A percentile compares a stretch with the other conserved stretches of the same genome.
Conservation (phyloP, 2,113 vertebrate genomes). For the Neodon shergylaensis region DNA sequence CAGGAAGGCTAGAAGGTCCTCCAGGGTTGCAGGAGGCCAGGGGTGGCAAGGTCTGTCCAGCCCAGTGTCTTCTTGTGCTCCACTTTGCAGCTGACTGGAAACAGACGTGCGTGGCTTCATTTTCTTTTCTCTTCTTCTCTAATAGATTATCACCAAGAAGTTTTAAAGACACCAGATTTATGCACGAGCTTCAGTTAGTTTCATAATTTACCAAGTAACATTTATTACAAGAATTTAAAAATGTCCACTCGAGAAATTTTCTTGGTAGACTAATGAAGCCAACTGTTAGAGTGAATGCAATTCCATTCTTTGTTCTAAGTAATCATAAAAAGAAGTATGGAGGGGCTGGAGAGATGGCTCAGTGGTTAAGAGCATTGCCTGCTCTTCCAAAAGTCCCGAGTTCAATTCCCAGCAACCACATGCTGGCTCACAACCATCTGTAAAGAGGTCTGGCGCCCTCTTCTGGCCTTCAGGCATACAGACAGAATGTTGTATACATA, state of each 20-base stretch:
- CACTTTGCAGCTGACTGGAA: not conserved
- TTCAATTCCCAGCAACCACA: too few relatives aligned
- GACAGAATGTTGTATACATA: too few relatives aligned
- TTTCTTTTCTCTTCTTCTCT: slow-evolving; percentile 25
- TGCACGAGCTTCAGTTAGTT: not conserved
- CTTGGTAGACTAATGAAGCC: not conserved
- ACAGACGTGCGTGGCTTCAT: not conserved
- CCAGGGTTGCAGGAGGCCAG: not conserved
- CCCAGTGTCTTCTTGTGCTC: not conserved
- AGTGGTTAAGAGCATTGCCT: too few relatives aligned
- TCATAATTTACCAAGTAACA: slow-evolving; percentile 20
- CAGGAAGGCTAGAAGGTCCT: not conserved
- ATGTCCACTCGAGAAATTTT: not conserved
- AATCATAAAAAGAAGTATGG: not conserved
- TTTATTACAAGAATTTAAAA: slow-evolving; percentile 39
- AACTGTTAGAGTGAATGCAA: not conserved
- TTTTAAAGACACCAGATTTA: slow-evolving; percentile 20
- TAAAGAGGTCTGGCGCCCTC: too few relatives aligned
- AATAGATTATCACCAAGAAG: not conserved
- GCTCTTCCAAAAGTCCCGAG: too few relatives aligned
- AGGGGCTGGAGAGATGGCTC: too few relatives aligned
- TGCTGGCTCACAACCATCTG: too few relatives aligned
- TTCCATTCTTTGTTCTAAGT: not conserved
- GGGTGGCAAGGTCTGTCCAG: not conserved
- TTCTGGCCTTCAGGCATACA: too few relatives aligned